Percentiles rank a stretch among this genome's conserved stretches.
These are phyloP conservation scores for Australoheros scitulus DNA, from an alignment of 2,113 vertebrate species.

Conservation along the genomic window DNA sequence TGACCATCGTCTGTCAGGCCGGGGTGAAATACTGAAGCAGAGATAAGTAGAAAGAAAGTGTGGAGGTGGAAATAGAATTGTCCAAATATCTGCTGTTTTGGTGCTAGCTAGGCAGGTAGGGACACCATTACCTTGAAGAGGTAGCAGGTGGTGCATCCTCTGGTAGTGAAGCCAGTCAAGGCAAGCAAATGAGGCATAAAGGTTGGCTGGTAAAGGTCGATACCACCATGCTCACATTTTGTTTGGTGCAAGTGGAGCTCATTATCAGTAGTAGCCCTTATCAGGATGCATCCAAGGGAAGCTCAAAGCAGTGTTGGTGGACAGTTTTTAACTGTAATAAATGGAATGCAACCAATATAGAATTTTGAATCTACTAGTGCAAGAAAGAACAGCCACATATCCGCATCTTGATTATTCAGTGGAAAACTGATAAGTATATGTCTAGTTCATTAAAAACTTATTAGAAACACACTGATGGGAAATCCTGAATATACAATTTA, in stretches of 20 bases:
- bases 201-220: conserved; percentile 52
- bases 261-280: neutral
- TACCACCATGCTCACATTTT: conserved; percentile 27
- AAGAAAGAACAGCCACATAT: neutral
- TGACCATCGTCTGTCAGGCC: conserved; percentile 47
- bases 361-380: neutral
- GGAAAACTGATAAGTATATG: neutral
- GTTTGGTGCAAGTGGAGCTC: conserved; percentile 25
- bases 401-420: neutral
- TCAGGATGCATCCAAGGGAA: neutral
- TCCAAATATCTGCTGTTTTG: conserved; percentile 44
- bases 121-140: conserved; percentile 57
- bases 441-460: neutral
- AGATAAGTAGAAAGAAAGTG: conserved; percentile 11
- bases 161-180: conserved; percentile 55
- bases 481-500: neutral
- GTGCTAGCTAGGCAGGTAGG: conserved; percentile 40
- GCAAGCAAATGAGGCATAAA: conserved; percentile 55
- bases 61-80: neutral
- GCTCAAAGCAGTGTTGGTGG: neutral
- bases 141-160: conserved; percentile 66
- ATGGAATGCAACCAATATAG: neutral
- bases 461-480: neutral
- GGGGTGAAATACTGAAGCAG: conserved; percentile 23
- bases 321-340: neutral